Conservation (phyloP, 2,888 invertebrate species). For the Nomada fucata region DNA sequence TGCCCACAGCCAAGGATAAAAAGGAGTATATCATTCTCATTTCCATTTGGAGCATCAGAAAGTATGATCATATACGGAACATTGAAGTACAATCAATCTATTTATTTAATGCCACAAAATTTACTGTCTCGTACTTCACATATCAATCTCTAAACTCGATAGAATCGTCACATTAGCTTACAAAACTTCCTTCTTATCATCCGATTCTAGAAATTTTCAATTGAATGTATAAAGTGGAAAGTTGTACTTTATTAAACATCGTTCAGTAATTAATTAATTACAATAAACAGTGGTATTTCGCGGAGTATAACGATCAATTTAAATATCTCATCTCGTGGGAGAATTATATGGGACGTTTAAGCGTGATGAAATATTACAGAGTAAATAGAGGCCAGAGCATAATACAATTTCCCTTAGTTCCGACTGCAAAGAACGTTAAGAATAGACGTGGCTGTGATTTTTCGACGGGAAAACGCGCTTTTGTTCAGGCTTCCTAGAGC, state of each 20-base stretch:
- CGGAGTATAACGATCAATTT: no score
- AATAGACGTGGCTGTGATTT: background rate
- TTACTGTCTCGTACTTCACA: background rate
- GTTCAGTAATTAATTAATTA: no score
- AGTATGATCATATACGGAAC: background rate
- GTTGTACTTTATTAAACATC: no score
- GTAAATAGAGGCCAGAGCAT: background rate
- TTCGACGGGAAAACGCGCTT: constrained; percentile 18
- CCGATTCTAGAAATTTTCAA: no score
- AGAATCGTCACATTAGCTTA: background rate
- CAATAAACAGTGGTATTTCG: no score
- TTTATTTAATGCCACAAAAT: background rate
- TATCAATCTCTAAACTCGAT: background rate
- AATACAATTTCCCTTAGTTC: constrained; percentile 2
- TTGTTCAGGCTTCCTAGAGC: constrained; percentile 58
- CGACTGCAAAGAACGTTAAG: background rate
- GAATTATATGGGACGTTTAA: background rate
- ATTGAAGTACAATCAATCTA: background rate
- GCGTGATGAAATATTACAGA: background rate
- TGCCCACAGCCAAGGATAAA: background rate
- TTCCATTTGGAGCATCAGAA: background rate
- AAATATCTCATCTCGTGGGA: no score
- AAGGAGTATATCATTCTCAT: background rate
- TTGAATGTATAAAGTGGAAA: no score
- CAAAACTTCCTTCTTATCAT: no score